Percentiles rank a stretch among this genome's conserved stretches.
These are phyloP conservation scores for Leptestheria dahalacensis DNA, from an alignment of 1,140 invertebrate species.

Conservation along the genomic window DNA sequence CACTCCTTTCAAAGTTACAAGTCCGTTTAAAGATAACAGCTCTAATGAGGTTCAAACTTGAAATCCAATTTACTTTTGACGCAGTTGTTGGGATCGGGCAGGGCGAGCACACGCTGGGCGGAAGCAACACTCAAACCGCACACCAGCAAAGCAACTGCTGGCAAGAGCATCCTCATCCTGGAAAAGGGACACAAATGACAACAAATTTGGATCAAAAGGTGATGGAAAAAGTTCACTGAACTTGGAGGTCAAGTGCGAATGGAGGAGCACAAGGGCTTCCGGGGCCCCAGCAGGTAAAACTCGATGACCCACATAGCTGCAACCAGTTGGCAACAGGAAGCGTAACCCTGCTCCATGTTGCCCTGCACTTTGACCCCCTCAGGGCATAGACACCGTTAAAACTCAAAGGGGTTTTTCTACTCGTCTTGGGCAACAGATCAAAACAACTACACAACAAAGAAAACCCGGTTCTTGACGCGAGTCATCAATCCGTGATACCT, in stretches of 20 bases:
- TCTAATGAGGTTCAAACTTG: not conserved
- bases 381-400: not conserved
- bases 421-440: no score
- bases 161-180: conserved; percentile 13
- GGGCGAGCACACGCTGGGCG: conserved; percentile 63
- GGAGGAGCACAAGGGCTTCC: not conserved
- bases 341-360: not conserved
- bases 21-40: not conserved
- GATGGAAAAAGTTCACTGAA: not conserved
- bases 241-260: not conserved
- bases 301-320: not conserved
- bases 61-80: conserved; percentile 52
- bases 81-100: conserved; percentile 75
- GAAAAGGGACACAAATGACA: not conserved
- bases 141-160: conserved; percentile 36
- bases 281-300: not conserved
- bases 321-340: not conserved
- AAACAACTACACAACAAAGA: no score
- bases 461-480: no score
- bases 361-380: not conserved
- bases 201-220: no score
- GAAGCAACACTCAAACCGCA: conserved; percentile 46
- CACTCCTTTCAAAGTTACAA: conserved; percentile 42
- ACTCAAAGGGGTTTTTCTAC: not conserved
- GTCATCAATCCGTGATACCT: no score